Evolutionary conservation across 2,113 vertebrate genomes (phyloP).

Genomic region (Speoplatyrhinus poulsoni): DNA sequence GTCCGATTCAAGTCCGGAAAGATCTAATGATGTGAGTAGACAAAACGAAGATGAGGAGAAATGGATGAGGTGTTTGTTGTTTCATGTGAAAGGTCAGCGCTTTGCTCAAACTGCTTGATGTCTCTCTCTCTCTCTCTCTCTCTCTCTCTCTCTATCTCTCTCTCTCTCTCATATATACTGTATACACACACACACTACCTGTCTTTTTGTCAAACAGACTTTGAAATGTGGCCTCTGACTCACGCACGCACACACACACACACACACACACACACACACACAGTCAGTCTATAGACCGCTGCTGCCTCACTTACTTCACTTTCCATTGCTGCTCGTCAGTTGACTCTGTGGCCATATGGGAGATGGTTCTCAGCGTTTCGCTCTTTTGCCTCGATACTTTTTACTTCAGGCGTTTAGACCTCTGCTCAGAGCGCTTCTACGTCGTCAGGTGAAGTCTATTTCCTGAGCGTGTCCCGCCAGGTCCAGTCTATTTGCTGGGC

Average conservation of each 20-base stretch:
- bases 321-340: neutral
- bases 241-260: neutral
- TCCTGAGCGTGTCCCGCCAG: neutral
- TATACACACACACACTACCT: constrained; percentile 8
- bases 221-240: constrained; percentile 52
- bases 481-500: neutral
- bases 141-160: neutral
- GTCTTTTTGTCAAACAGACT: constrained; percentile 67
- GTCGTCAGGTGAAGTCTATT: neutral
- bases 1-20: too few species aligned
- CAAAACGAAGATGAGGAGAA: too few species aligned
- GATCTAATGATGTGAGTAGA: too few species aligned
- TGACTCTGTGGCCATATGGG: neutral
- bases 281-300: neutral
- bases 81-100: too few species aligned
- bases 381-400: neutral
- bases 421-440: too few species aligned
- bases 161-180: neutral
- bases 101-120: too few species aligned
- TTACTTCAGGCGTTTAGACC: too few species aligned
- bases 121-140: neutral
- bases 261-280: constrained; percentile 4
- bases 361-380: constrained; percentile 2
- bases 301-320: constrained; percentile 12
- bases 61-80: too few species aligned